Evolutionary conservation across 2,113 vertebrate species (phyloP).

Genomic region (Austrofundulus limnaeus): DNA sequence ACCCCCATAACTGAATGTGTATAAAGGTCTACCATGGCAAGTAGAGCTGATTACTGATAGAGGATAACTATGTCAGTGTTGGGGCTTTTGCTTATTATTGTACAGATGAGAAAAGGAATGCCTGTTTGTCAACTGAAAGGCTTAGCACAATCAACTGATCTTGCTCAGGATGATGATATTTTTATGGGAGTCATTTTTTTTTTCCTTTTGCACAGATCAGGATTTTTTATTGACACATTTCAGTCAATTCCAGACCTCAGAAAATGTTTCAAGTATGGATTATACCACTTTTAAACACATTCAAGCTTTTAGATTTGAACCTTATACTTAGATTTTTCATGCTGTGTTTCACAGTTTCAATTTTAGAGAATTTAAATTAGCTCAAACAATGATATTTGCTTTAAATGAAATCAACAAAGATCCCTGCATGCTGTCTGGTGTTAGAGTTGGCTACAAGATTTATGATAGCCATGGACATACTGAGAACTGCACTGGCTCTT

Average conservation of each 20-base stretch:
- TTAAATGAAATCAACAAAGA: conserved; percentile 79
- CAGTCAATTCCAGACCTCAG: conserved; percentile 61
- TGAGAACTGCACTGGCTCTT: conserved; percentile 74
- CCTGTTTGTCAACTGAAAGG: conserved; percentile 56
- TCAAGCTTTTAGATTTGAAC: background rate
- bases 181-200: conserved; percentile 77
- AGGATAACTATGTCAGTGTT: conserved; percentile 48
- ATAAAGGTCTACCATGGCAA: conserved; percentile 44
- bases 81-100: conserved; percentile 46
- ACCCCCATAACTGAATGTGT: conserved; percentile 19
- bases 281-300: no score
- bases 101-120: conserved; percentile 45
- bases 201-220: conserved; percentile 79
- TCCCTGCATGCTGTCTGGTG: conserved; percentile 61
- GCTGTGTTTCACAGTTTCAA: conserved; percentile 69
- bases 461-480: conserved; percentile 75
- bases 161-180: conserved; percentile 70
- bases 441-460: conserved; percentile 79
- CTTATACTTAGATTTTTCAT: background rate
- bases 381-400: conserved; percentile 78
- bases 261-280: conserved; percentile 74
- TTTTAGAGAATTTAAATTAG: conserved; percentile 80
- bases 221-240: conserved; percentile 68
- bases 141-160: conserved; percentile 57
- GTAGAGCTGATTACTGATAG: background rate